Evolutionary conservation across 2,113 vertebrate species (phyloP), one percentile per base, ranked within the genome.

Genomic region (Coryphaenoides rupestris): DNA sequence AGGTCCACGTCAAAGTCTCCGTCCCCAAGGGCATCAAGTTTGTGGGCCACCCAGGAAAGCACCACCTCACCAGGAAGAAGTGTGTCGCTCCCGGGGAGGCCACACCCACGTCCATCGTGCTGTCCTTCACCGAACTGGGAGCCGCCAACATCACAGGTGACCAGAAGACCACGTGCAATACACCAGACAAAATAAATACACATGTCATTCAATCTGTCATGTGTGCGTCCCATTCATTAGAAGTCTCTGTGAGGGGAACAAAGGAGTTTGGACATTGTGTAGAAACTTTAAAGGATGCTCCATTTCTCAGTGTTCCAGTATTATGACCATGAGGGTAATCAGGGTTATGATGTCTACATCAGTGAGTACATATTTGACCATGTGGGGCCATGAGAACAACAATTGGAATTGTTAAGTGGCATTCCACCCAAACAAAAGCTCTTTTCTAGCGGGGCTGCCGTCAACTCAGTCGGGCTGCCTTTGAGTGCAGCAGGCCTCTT

Each of bases 1-100:
- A 96, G 96, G 95, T 96, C 60, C 91, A 96, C 0, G 82, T 95
- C 70, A 97, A 94, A 85, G 90, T 95, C 65, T 92, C 93, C 0
- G 89, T 95, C 72, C 92, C 94, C 47, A 94, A 93, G 84, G 93
- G 95, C 50, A 91, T 95, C 19, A 92, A 92, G 76, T 94, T 96
- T 82, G 92, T 96, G 4, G 93, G 95, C 26, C 94, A 97, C 66
- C 93, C 93, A 16, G 94, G 94, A 70, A 94, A 91, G 56, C 91
- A 93, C 45, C 92, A 96, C 57, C 86, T 97, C 69, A 95, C 93
- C 62, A 90, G 93, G 61, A 96, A 94, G 87, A 93, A 91, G 28
- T 97, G 95, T 13, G 88, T 96, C 54, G 88, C 89, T 58, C 86
- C 94, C 0, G 92, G 93, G 58, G 92, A 95, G 74, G 92, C 91